Base-by-base conservation (phyloP, 1,140 invertebrate species). In the Bactericera cockerelli region DNA sequence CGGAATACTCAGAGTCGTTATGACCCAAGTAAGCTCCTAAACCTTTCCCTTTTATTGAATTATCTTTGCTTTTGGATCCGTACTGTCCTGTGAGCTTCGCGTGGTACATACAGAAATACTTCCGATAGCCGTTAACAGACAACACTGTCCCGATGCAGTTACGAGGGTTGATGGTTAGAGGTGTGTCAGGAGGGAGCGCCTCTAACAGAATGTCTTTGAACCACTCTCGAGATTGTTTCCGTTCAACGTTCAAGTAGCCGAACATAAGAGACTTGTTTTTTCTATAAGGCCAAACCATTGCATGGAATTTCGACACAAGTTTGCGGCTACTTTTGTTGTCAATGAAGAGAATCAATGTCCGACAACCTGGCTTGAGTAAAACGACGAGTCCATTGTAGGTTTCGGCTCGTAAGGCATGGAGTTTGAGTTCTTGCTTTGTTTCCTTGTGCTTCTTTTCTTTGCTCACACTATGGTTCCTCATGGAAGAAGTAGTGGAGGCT, bases 101-200 rank as follows among this genome's bases (percentile, higher is more conserved):
- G 74, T 99, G 94, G 74, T 96, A 98, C 76, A 99, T 93, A 70
- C 91, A 97, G 75, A 97, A 98, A 73, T 98, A 98, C 73, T 93
- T 93, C 55, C 93, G 77, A 71, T 93, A 89, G 2, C 94, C 94
- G 75, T 98, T 98, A 31, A 98, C 74, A 1, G 93, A 88, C 21
- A 99, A 73, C 26, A 99, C 94, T 21, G 96, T 99, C 4, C 96
- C 96, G 28, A 98, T 84, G 72, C 93, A 97, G 76, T 98, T 98
- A 66, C 89, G 82, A 2, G 92, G 88, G 77, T 98, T 98, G 33
- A 98, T 95, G 63, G 86, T 83, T 57, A 97, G 75, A 64, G 89
- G 83, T 58, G 82, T 76, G 49, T 79, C 82, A 71, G 91, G 84
- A 21, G 84, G 80, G 53, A 95, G 76, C 57, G 88, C 89, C 63